phyloP scores from a whole-genome alignment of 2,797 vertebrate genomes.

The Peromyscus eremicus region DNA sequence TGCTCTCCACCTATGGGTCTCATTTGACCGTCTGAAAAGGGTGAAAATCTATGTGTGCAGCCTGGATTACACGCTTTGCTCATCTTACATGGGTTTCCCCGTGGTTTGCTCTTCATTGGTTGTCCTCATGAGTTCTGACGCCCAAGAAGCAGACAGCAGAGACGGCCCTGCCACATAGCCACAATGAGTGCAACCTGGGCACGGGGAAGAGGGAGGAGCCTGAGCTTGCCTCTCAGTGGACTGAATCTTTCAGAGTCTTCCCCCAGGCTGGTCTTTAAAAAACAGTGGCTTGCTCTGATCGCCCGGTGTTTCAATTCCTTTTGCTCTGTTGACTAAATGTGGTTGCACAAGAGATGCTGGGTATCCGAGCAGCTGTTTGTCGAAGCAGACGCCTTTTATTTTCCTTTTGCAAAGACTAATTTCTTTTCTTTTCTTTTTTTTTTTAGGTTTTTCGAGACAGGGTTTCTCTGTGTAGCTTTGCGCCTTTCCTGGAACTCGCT shows the following conservation, averaged over 20 bases:
- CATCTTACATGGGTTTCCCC: background rate
- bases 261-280: background rate
- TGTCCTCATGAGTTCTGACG: background rate
- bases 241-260: conserved; percentile 10
- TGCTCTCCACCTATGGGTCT: background rate
- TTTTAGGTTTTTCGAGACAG: too few relatives aligned
- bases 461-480: too few relatives aligned
- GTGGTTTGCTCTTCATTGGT: background rate
- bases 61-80: background rate
- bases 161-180: background rate
- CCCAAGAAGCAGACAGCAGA: background rate
- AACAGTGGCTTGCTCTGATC: background rate
- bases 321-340: conserved; percentile 57
- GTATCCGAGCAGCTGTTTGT: conserved; percentile 31
- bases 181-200: background rate
- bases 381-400: conserved; percentile 44
- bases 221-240: background rate
- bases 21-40: background rate
- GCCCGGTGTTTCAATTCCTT: conserved; percentile 36
- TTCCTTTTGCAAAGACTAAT: conserved; percentile 53
- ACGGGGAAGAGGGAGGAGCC: background rate
- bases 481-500: too few relatives aligned
- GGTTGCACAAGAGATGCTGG: conserved; percentile 35
- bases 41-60: background rate
- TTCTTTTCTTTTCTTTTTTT: too few relatives aligned